Conservation (phyloP, 2,113 vertebrate species). For the Sialia sialis region DNA sequence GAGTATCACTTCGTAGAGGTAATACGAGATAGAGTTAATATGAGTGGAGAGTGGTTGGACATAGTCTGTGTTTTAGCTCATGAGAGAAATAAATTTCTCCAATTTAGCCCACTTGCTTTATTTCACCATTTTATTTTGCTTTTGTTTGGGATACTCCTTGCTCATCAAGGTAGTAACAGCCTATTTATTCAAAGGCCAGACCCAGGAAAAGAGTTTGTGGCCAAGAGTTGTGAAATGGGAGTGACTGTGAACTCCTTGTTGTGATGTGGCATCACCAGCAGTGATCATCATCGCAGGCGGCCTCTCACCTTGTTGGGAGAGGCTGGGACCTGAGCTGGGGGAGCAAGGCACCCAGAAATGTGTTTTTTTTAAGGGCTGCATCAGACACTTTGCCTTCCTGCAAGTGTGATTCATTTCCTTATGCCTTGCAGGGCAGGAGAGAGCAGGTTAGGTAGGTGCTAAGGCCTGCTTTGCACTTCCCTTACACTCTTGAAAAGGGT, state of each 20-base stretch:
- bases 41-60: not conserved
- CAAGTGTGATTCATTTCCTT: not conserved
- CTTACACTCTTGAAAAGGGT: not conserved
- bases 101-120: not conserved
- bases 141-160: not conserved
- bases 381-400: not conserved
- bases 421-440: not conserved
- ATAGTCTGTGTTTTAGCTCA: not conserved
- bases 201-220: not conserved
- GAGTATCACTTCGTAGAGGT: no score
- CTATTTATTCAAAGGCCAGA: not conserved
- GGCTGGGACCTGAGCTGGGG: not conserved
- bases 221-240: not conserved
- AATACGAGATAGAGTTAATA: not conserved
- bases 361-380: not conserved
- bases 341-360: not conserved
- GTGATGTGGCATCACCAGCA: fast-evolving
- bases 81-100: not conserved
- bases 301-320: not conserved
- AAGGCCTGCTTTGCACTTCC: not conserved
- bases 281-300: not conserved
- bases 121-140: not conserved
- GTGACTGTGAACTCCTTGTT: not conserved
- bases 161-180: not conserved
- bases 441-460: not conserved